These are phyloP conservation scores for Umimayanthus chanpuru DNA, from an alignment of 92 coral and sea anemone genomes.

Conservation along the genomic window DNA sequence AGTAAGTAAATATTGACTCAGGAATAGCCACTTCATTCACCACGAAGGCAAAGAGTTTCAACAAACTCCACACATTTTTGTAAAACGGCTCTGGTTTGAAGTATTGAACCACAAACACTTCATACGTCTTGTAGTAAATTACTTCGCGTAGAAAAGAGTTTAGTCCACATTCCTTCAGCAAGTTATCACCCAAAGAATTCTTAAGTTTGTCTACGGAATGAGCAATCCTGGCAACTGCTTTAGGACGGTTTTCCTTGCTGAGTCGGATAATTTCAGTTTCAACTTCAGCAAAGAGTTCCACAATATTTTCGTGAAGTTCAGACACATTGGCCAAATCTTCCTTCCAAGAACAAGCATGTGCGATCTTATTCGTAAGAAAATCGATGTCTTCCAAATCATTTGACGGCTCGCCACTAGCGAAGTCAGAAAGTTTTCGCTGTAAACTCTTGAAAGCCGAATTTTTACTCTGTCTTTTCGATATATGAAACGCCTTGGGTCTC, in stretches of 20 bases:
- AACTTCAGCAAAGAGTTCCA: constrained; percentile 24
- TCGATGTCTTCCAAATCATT: neutral
- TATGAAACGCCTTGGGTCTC: neutral
- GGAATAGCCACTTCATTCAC: constrained; percentile 27
- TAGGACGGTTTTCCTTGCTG: constrained; percentile 10
- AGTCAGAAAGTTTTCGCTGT: constrained; percentile 17
- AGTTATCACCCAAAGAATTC: constrained; percentile 4
- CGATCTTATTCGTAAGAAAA: constrained; percentile 11
- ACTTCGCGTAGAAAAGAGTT: constrained; percentile 28
- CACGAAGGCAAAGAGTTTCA: constrained; percentile 31
- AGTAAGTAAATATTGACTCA: constrained; percentile 29
- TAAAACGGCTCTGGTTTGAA: constrained; percentile 42
- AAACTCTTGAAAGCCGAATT: neutral
- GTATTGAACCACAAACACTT: constrained; percentile 14
- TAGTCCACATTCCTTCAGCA: constrained; percentile 12
- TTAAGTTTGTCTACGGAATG: neutral
- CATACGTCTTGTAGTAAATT: constrained; percentile 8
- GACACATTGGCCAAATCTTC: constrained; percentile 9
- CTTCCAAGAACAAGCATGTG: constrained; percentile 11
- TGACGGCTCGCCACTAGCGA: neutral
- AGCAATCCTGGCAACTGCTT: neutral
- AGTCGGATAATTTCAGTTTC: constrained; percentile 26
- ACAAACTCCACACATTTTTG: neutral
- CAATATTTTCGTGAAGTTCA: constrained; percentile 10
- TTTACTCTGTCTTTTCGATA: constrained; percentile 1